Conservation (phyloP, 2,888 invertebrate genomes). For the Ormyrus nitidulus region DNA sequence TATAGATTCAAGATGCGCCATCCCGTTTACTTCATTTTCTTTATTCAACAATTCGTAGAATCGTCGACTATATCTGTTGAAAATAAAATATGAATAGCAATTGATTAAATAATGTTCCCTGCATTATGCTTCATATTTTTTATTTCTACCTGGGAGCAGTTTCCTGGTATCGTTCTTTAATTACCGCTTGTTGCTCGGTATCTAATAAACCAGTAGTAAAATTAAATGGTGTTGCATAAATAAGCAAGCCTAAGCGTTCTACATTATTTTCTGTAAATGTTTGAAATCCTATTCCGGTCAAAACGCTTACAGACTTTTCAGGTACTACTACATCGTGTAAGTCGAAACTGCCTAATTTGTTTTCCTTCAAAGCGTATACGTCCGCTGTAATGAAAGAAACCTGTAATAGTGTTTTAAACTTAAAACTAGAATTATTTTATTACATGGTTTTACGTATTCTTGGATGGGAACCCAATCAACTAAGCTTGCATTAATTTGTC, state of each 20-base stretch:
- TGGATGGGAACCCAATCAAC: no score
- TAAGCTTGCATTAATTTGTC: no score
- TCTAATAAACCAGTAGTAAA: not conserved
- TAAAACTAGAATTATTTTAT: no score
- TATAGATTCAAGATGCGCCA: no score
- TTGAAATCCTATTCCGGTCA: not conserved
- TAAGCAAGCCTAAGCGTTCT: not conserved
- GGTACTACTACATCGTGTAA: not conserved
- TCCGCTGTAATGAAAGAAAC: no score
- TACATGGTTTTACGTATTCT: no score
- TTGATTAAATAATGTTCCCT: not conserved
- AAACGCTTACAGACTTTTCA: not conserved
- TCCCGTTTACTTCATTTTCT: not conserved
- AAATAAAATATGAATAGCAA: not conserved
- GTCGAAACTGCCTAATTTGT: not conserved
- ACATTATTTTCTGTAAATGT: not conserved
- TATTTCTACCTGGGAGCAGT: not conserved
- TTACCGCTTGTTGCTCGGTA: not conserved
- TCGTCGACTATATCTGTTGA: not conserved
- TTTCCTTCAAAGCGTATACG: no score
- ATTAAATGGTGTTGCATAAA: slow-evolving; percentile 7
- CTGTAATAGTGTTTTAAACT: no score
- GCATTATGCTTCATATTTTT: not conserved
- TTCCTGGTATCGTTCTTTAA: not conserved
- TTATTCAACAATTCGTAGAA: not conserved